phyloP scores from a whole-genome alignment of 2,113 vertebrate genomes.

The Hyaena hyaena region DNA sequence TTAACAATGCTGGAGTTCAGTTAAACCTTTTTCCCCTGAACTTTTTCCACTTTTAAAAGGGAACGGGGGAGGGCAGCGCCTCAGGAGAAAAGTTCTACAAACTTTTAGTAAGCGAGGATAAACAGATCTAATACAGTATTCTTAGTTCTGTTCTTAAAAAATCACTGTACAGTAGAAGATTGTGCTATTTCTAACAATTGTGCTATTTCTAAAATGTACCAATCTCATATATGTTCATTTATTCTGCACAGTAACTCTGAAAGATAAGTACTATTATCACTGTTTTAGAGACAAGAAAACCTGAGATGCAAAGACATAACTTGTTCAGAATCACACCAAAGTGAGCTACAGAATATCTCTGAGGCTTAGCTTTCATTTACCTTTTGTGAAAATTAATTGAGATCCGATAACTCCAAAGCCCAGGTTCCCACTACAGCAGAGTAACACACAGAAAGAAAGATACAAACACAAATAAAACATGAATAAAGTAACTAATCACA shows the following conservation, averaged over 20 bases:
- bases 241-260: slow-evolving; percentile 39
- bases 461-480: slow-evolving; percentile 18
- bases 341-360: slow-evolving; percentile 5
- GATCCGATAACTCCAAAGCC: not conserved
- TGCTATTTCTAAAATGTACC: slow-evolving; percentile 25
- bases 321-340: slow-evolving; percentile 44
- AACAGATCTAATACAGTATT: slow-evolving; percentile 16
- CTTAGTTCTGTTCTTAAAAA: slow-evolving; percentile 49
- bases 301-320: not conserved
- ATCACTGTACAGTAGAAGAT: not conserved
- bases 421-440: not conserved
- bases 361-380: slow-evolving; percentile 35
- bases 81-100: not conserved
- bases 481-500: not conserved
- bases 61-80: not conserved
- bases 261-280: not conserved
- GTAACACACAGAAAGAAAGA: slow-evolving; percentile 39
- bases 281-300: slow-evolving; percentile 40
- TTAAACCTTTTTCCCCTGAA: not conserved
- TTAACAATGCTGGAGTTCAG: slow-evolving; percentile 4
- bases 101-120: not conserved
- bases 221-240: slow-evolving; percentile 11
- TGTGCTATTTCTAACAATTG: slow-evolving; percentile 7
- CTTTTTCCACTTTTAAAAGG: slow-evolving; percentile 43
- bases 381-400: slow-evolving; percentile 36